Evolutionary conservation across 2,797 vertebrate genomes (phyloP), one percentile per base, ranked within the genome.

Genomic region (Champsocephalus esox): DNA sequence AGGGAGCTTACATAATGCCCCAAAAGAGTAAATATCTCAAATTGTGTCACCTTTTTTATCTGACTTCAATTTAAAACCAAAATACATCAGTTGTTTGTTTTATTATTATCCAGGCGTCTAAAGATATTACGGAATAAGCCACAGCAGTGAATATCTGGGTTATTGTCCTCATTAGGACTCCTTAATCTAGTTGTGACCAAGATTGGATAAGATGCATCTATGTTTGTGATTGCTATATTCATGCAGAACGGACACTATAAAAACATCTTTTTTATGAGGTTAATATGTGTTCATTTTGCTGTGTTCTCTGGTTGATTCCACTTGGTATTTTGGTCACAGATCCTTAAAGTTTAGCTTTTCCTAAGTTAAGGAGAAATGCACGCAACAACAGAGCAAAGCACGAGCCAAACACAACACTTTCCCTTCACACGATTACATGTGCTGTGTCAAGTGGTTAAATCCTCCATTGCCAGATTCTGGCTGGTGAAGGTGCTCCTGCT

Each of bases 131-230:
- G 21, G 57, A 61, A 67, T 59, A 32, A 52, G 32, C 19, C 54
- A 57, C 41, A 61, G 66, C 43, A 54, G 63, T 48, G 17, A 19
- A 19, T 55, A 66, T 62, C 60, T 72, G 54, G 58, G 63, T 71
- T 78, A 72, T 70, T 17, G 60, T 75, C 75, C 68, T 75, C 69
- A 75, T 81, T 75, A 78, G 38, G 38, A 32, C 41, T 68, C 16
- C 51, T 72, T 56, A 73, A 63, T 50, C 75, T 69, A 55, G 51
- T 38, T 80, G n/a, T 41, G 41, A 50, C 19, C 49, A 32, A 28
- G 44, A 56, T 43, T 71, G 46, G 51, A 66, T 11, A 24, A 76
- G 41, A 80, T 62, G 9, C 55, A 43, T 62, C 59, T 64, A 77
- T 74, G 74, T 79, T n/a, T 68, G 41, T 46, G 38, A 21, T 17